A percentile compares a stretch with the other conserved stretches of the same genome.
These are phyloP conservation scores for Apantesis nais DNA, from an alignment of 2,888 invertebrate species.

Conservation along the genomic window DNA sequence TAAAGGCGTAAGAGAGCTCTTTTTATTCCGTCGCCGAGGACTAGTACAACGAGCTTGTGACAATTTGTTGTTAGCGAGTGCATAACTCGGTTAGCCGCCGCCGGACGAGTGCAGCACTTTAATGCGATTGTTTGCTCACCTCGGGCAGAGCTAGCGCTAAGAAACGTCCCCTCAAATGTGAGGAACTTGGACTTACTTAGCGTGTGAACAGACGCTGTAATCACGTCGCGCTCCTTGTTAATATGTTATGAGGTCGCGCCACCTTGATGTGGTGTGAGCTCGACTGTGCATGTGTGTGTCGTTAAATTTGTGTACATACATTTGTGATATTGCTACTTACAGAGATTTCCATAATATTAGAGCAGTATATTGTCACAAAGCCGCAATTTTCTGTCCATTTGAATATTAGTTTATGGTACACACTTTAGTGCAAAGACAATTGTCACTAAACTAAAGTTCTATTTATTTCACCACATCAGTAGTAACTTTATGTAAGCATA, in stretches of 20 bases:
- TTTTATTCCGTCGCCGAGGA: constrained; percentile 14
- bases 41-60: constrained; percentile 11
- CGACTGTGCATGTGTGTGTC: neutral
- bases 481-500: no score
- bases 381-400: neutral
- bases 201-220: neutral
- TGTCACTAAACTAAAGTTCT: no score
- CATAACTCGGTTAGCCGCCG: constrained; percentile 16
- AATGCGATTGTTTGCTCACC: constrained; percentile 16
- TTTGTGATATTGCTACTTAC: neutral
- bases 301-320: neutral
- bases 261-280: neutral
- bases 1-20: neutral
- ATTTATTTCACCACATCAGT: no score
- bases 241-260: neutral
- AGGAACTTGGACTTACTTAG: neutral
- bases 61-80: constrained; percentile 13
- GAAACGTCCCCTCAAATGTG: neutral
- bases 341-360: neutral
- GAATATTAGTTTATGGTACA: neutral
- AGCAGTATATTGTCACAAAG: neutral
- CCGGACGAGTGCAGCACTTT: neutral
- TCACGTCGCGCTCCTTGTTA: neutral
- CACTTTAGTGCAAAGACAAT: neutral
- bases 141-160: neutral